phyloP scores from a whole-genome alignment of 1,140 invertebrate species.

The Drosophila grimshawi region DNA sequence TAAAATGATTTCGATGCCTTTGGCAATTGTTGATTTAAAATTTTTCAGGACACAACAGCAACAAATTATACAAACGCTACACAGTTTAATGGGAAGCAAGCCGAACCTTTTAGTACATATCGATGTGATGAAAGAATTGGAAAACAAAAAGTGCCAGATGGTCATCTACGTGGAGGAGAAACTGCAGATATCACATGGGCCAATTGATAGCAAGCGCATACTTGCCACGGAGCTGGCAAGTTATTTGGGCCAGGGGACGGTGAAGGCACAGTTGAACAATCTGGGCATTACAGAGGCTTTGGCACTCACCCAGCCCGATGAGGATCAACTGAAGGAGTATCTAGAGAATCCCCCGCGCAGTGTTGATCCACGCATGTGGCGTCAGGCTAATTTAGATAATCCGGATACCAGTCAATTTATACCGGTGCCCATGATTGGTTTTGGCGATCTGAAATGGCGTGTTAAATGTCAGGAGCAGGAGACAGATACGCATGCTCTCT shows the following conservation, averaged over 20 bases:
- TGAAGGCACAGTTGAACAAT: constrained; percentile 89
- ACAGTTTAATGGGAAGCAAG: constrained; percentile 91
- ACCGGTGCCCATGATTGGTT: constrained; percentile 96
- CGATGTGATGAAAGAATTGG: constrained; percentile 90
- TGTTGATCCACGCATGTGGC: constrained; percentile 92
- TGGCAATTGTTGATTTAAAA: not conserved
- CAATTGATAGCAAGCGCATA: constrained; percentile 88
- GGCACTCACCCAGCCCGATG: constrained; percentile 88
- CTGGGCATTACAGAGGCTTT: constrained; percentile 88
- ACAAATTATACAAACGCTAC: constrained; percentile 89
- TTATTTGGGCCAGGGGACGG: constrained; percentile 88
- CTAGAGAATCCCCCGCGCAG: constrained; percentile 93
- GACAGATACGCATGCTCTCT: constrained; percentile 90
- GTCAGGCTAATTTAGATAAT: constrained; percentile 96
- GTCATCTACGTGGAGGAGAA: constrained; percentile 93
- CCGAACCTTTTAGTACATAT: constrained; percentile 92
- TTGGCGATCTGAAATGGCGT: constrained; percentile 90
- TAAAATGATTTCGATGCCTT: fast-evolving
- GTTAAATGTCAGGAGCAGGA: constrained; percentile 93
- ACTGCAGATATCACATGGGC: constrained; percentile 86
- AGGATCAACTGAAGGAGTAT: constrained; percentile 93
- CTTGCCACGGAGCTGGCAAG: constrained; percentile 90
- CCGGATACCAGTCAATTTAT: constrained; percentile 95
- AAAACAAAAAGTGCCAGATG: constrained; percentile 91
- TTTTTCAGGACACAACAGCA: constrained; percentile 87